Evolutionary conservation across 2,888 invertebrate species (phyloP), one percentile per base, ranked within the genome.

Genomic region (Calameuta pallipes): DNA sequence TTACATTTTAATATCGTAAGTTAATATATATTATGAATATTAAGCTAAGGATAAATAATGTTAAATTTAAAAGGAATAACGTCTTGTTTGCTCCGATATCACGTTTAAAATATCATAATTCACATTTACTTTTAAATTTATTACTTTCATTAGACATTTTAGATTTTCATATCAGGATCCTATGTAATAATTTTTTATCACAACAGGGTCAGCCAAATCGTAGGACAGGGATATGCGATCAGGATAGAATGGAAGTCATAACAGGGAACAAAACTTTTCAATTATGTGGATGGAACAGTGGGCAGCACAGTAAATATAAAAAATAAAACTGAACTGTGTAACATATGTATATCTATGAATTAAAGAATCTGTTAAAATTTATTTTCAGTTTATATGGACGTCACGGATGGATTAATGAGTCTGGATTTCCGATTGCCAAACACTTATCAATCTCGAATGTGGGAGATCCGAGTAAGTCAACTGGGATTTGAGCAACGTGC

Each of bases 221-320:
- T 77, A 93, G 92, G 37, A 96, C 96, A 0, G 97, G 97, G 0
- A 94, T 95, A 69, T 97, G 97, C 85, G 96, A 96, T 83, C 95
- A 95, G 73, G 97, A 97, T 87, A 92, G 94, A 33, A 91, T 93
- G 88, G 85, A 89, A 83, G 87, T 89, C 76, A 88, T 83, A 78
- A 89, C 86, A 56, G 89, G 87, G 12, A 87, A 89, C 78, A 88
- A 82, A 77, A 89, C 85, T 74, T 93, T 97, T 82, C 94, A 93
- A 23, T 85, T 97, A 13, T 97, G 97, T 88, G 97, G 97, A 1
- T 95, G 96, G 88, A 97, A 97, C 88, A 96, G 95, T 87, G 96
- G 96, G 23, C 97, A 97, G 85, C 97, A 97, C 85, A 93, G 97
- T 97, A 91, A 93, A 94, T 92, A 87, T 79, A 37, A 34, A 23